Conservation (phyloP, 2,113 vertebrate species). For the Bos taurus region DNA sequence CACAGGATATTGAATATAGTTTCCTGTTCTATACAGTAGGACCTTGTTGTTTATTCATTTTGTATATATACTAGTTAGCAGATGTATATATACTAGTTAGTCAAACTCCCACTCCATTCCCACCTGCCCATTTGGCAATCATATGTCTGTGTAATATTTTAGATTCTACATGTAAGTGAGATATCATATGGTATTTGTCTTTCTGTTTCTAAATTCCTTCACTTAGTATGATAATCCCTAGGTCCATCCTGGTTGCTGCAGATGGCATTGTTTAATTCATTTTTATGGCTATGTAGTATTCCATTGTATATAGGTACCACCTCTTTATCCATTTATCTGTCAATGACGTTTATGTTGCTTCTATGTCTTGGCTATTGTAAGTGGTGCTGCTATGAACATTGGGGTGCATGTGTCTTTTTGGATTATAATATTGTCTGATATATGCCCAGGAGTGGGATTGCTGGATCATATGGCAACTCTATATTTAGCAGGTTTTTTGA, state of each 20-base stretch:
- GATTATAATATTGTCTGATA: not conserved
- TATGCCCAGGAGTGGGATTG: not conserved
- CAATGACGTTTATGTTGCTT: not conserved
- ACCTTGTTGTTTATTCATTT: not conserved
- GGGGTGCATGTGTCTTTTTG: not conserved
- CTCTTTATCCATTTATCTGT: not conserved
- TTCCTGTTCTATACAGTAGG: not conserved
- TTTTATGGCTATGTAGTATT: not conserved
- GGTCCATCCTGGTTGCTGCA: not conserved
- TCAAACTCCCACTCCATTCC: not conserved
- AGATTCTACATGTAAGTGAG: not conserved
- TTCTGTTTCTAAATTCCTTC: not conserved
- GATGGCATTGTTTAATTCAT: not conserved
- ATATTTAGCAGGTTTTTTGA: not conserved
- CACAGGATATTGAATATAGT: not conserved
- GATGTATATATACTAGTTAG: not conserved
- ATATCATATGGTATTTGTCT: not conserved
- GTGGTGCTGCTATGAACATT: not conserved
- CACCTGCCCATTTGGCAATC: not conserved
- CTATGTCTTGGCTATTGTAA: not conserved
- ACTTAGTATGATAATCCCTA: not conserved
- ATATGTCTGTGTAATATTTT: not conserved
- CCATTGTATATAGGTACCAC: not conserved
- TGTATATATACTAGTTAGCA: not conserved
- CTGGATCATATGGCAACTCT: not conserved